Base-by-base conservation (phyloP, 1,140 invertebrate genomes). In the Bathynomus jamesi region DNA sequence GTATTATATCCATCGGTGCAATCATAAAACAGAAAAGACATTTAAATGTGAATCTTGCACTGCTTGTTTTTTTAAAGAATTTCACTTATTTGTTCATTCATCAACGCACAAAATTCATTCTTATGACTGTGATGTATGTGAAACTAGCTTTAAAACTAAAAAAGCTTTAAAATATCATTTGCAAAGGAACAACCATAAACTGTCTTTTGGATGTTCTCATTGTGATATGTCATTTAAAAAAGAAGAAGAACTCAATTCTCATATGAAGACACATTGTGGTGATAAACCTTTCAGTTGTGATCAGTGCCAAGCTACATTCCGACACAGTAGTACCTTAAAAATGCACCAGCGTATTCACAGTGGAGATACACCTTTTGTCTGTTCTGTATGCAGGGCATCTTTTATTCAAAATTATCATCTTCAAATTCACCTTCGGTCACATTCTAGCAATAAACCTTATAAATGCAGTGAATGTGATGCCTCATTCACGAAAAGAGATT, bases 351-450 rank as follows among this genome's bases (percentile, higher is more conserved):
- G 90, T 17, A 94, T 80, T 30, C 87, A 87, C 77, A 87, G 87
- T 53, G 94, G 94, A 27, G 86, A 92, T 28, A 89, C 91, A 74
- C 90, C 91, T 3, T 93, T 94, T 77, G 85, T 90, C 29, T 97
- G 95, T 82, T 85, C 89, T 0, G 89, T 96, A 70, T 97, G 95
- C 79, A 90, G 93, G 73, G 94, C 94, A 80, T 87, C 89, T 21
- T 89, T 95, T 72, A 94, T 92, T 71, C 93, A 94, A 80, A 94
- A 93, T 79, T 73, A 71, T 25, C 78, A 80, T 63, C 71, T 80
- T 17, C 80, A 79, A 62, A 78, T 83, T 8, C 85, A 85, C 73
- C 83, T 85, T 80, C 83, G 81, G 25, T 76, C 76, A 25, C 81
- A 82, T 60, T 81, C 80, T 1, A 80, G 85, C 3, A 85, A 86